Base-by-base conservation (phyloP, 1,140 invertebrate genomes). In the Cephus cinctus region DNA sequence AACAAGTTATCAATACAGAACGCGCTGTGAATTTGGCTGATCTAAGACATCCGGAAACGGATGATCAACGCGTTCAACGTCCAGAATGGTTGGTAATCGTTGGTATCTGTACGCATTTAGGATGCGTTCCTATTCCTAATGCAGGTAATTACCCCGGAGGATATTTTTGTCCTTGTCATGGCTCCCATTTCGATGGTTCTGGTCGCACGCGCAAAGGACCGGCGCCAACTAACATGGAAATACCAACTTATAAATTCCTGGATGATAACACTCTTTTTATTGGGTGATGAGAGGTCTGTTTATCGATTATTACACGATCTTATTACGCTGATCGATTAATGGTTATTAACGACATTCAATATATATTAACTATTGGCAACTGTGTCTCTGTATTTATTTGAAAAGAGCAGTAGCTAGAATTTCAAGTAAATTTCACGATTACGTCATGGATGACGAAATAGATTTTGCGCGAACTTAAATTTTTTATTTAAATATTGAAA, bases 41-140 rank as follows among this genome's bases (percentile, higher is more conserved):
- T 3, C 74, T 96, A 12, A 78, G 89, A 39, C 86, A 96, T 72
- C 90, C 90, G 1, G 73, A 92, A 65, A 71, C 79, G 34, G 89
- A 93, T 61, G 76, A 80, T 12, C 82, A 88, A 25, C 52, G 65
- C 47, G 38, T 55, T 0, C 47, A 67, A 39, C 57, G 52, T 48
- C 83, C 86, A 11, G 82, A 94, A 56, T 95, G 91, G 89, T 76
- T 94, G 9, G 73, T 96, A 43, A 74, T 94, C 1, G 72, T 94
- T 50, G 92, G 90, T 48, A 84, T 96, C 36, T 96, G 93, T 73
- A 96, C 93, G 39, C 93, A 96, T 80, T 78, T 96, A 45, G 92
- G 91, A 53, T 92, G 90, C 76, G 83, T 93, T 16, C 89, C 89
- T 31, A 85, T 92, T 58, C 83, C 89, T 4, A 86, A 91, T 66